These are phyloP conservation scores for Ctena decussata DNA, from an alignment of 2,888 invertebrate genomes.

Conservation along the genomic window DNA sequence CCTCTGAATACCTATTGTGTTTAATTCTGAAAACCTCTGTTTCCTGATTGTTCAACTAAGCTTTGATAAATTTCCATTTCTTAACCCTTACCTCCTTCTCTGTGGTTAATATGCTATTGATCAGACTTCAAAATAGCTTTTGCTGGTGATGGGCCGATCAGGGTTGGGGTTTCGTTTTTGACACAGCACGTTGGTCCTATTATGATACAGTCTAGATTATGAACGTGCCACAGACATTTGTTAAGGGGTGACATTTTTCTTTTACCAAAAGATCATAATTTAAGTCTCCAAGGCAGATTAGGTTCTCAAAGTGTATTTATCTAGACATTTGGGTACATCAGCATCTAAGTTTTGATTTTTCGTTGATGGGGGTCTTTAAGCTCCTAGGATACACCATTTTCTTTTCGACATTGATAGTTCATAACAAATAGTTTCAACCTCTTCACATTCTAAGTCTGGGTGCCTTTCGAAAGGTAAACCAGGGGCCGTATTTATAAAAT, in stretches of 20 bases:
- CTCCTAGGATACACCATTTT: background rate
- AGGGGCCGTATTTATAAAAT: too few species aligned
- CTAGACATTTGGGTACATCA: background rate
- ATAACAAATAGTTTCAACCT: constrained; percentile 8
- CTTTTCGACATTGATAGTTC: constrained; percentile 1
- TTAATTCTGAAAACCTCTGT: too few species aligned
- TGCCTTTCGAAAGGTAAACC: constrained; percentile 11
- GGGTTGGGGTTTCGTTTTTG: background rate
- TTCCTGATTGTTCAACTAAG: too few species aligned
- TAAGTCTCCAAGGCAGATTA: background rate
- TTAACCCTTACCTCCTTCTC: too few species aligned
- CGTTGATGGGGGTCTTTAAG: background rate
- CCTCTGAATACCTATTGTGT: too few species aligned
- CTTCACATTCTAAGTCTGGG: constrained; percentile 6
- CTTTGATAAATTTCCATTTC: too few species aligned
- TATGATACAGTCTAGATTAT: background rate
- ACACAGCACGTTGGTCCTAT: background rate
- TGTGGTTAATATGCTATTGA: too few species aligned
- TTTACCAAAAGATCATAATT: background rate
- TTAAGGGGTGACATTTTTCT: constrained; percentile 11
- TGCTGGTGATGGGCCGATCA: too few species aligned
- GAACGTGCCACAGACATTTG: background rate
- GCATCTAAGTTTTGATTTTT: constrained; percentile 1
- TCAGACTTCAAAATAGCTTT: too few species aligned
- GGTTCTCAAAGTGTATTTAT: constrained; percentile 16